Evolutionary conservation across 1,140 invertebrate genomes (phyloP).

Genomic region (Camponotus pennsylvanicus): DNA sequence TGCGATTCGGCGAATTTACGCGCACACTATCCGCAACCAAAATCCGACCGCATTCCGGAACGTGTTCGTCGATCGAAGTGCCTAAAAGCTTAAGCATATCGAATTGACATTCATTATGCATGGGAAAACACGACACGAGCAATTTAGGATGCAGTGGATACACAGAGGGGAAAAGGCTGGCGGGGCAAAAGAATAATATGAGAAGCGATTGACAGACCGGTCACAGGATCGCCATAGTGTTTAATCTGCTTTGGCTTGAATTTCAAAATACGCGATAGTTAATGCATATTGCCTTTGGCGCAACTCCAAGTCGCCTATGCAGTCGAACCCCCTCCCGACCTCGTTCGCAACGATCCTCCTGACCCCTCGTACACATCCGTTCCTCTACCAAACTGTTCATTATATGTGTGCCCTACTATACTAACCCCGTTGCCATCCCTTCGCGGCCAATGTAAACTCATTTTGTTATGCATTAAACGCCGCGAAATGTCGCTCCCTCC

Average conservation of each 20-base stretch:
- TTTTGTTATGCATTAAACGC: conserved; percentile 78
- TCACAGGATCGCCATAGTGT: conserved; percentile 62
- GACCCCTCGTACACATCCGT: conserved; percentile 9
- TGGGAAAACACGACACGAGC: conserved; percentile 69
- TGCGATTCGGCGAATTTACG: conserved; percentile 43
- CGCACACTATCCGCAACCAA: conserved; percentile 34
- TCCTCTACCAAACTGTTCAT: conserved; percentile 25
- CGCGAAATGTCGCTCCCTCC: not conserved
- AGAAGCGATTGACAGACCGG: conserved; percentile 40
- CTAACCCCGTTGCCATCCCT: conserved; percentile 41
- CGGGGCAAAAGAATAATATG: conserved; percentile 39
- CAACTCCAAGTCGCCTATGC: conserved; percentile 76
- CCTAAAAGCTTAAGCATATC: conserved; percentile 68
- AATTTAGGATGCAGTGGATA: not conserved
- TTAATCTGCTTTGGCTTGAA: conserved; percentile 80
- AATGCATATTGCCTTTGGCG: conserved; percentile 82
- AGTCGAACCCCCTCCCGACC: conserved; percentile 54
- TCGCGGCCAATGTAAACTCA: conserved; percentile 79
- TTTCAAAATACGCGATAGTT: conserved; percentile 80
- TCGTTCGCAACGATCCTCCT: conserved; percentile 15
- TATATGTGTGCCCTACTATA: conserved; percentile 39
- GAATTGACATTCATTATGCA: conserved; percentile 76
- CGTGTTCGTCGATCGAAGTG: conserved; percentile 62
- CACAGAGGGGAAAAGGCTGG: not conserved
- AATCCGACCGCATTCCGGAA: conserved; percentile 60